Evolutionary conservation across 2,888 invertebrate genomes (phyloP).

Genomic region (Pristionchus entomophagus): DNA sequence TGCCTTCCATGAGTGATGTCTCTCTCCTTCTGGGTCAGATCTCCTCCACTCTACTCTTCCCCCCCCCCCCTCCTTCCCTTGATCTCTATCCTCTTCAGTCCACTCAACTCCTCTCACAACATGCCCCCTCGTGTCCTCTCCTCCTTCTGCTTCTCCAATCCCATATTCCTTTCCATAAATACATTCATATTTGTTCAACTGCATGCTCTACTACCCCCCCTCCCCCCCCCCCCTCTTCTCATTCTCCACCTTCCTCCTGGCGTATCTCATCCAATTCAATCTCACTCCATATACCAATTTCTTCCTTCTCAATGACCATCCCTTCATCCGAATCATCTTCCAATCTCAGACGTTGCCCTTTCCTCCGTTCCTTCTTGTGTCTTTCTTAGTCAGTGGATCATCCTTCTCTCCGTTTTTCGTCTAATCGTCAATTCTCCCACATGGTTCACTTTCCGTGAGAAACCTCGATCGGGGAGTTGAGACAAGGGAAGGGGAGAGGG

Average conservation of each 20-base stretch:
- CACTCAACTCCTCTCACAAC: background rate
- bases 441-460: background rate
- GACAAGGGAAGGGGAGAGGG: background rate
- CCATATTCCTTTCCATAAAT: conserved; percentile 3
- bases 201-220: background rate
- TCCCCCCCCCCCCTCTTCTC: background rate
- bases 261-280: background rate
- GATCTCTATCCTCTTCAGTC: conserved; percentile 3
- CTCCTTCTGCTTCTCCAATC: background rate
- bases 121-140: conserved; percentile 23
- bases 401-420: background rate
- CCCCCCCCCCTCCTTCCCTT: background rate
- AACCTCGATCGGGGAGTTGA: background rate
- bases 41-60: background rate
- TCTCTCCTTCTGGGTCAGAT: background rate
- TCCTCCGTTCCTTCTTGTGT: background rate
- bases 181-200: conserved; percentile 4
- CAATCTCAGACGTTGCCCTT: background rate
- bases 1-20: background rate
- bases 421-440: conserved; percentile 20
- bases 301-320: background rate
- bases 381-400: background rate
- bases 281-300: background rate
- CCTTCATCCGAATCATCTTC: too few species aligned
- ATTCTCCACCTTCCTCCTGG: background rate